Evolutionary conservation across 2,888 invertebrate species (phyloP), one percentile per base, ranked within the genome.

Genomic region (Apodemia zela): DNA sequence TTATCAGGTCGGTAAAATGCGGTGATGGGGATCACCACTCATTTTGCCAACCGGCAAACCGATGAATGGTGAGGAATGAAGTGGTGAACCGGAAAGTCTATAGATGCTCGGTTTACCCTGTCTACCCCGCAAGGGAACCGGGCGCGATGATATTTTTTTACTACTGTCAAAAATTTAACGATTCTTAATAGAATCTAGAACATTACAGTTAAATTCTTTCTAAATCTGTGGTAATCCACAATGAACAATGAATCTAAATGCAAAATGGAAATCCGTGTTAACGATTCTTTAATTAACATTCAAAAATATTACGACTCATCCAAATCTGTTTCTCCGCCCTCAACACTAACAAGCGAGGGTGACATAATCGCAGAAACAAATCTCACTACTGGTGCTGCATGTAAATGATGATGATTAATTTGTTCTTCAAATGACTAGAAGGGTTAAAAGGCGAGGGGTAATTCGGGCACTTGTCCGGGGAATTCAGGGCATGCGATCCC

Each of bases 321-420:
- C 82, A 77, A 86, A 86, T 87, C 85, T 86, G 86, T 83, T 51
- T 49, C 49, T 81, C 81, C 70, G 70, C 72, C 72, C 78, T 65
- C 64, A 61, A 61, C 63, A 35, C 63, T 87, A 87, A 88, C 89
- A 84, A 86, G 82, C 77, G 79, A 82, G 89, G 91, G 89, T 84
- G 88, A 86, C 85, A 85, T 88, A 90, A 91, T 91, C 91, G 88
- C 71, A 85, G 90, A 88, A 90, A 91, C 91, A 90, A 91, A 91
- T 91, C 91, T 89, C 85, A 83, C 87, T 84, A 87, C 88, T 86
- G 83, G 84, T 82, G 76, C 89, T 86, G 90, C 89, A 91, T 91
- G 85, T 88, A 91, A 91, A 91, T 91, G 91, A 91, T 88, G 88
- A 89, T 91, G 91, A 91, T 91, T 91, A 91, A 91, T 91, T 89